Conservation (phyloP, 2,113 vertebrate species). For the Scomber scombrus region DNA sequence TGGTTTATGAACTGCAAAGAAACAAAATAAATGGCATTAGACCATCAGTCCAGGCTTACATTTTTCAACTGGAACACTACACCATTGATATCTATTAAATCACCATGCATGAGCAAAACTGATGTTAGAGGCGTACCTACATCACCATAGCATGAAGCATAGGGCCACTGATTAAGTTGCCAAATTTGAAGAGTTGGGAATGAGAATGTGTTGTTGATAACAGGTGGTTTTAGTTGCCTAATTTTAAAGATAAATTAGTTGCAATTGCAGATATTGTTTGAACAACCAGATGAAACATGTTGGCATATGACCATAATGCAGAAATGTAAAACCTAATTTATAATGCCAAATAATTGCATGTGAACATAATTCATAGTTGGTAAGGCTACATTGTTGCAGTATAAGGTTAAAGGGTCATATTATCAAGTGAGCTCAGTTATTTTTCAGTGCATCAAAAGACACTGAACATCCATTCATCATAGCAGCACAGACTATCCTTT, state of each 20-base stretch:
- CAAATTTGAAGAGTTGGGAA: no score
- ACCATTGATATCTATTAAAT: no score
- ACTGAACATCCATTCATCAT: conserved; percentile 52
- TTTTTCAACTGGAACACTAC: no score
- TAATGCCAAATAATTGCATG: conserved; percentile 4
- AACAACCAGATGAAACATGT: not conserved
- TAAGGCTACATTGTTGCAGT: conserved; percentile 32
- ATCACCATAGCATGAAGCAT: no score
- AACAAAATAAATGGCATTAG: no score
- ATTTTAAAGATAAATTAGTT: not conserved
- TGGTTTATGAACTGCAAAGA: no score
- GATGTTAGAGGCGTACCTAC: no score
- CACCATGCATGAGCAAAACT: no score
- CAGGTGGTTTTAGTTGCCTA: not conserved
- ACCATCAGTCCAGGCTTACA: no score
- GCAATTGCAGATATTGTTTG: not conserved
- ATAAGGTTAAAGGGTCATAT: conserved; percentile 52
- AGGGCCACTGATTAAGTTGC: no score
- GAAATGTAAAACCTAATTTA: not conserved
- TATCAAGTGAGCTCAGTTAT: conserved; percentile 47
- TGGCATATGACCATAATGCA: not conserved
- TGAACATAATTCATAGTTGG: not conserved
- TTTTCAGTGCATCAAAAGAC: conserved; percentile 49
- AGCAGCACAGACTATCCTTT: conserved; percentile 32
- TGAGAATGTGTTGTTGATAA: no score